A percentile compares a stretch with the other conserved stretches of the same genome.
phyloP scores from a whole-genome alignment of 2,888 invertebrate genomes.

The Calliphora vomitoria region DNA sequence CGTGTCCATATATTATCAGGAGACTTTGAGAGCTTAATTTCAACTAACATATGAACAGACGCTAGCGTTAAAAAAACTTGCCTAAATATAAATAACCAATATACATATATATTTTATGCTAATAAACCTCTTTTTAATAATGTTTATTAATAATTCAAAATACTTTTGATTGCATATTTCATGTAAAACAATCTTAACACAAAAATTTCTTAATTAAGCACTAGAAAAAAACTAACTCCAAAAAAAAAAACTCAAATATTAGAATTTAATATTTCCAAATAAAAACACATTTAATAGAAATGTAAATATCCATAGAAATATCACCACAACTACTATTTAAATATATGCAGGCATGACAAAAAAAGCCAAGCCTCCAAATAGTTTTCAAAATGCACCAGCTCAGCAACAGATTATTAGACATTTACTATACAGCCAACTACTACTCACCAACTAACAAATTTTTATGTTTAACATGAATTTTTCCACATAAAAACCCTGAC shows the following conservation, averaged over 20 bases:
- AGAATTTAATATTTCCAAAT: slow-evolving; percentile 15
- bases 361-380: slow-evolving; percentile 71
- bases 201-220: too few species aligned
- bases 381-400: slow-evolving; percentile 42
- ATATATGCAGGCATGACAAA: slow-evolving; percentile 6
- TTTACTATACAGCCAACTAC: slow-evolving; percentile 43
- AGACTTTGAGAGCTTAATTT: too few species aligned
- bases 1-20: too few species aligned
- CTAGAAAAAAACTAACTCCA: too few species aligned
- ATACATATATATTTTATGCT: too few species aligned
- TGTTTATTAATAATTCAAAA: too few species aligned
- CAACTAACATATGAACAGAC: too few species aligned
- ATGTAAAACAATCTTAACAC: too few species aligned
- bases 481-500: slow-evolving; percentile 35
- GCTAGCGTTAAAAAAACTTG: too few species aligned
- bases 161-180: too few species aligned
- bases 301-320: slow-evolving; percentile 21
- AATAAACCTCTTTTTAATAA: too few species aligned
- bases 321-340: slow-evolving; percentile 51
- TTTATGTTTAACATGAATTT: slow-evolving; percentile 56
- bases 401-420: slow-evolving; percentile 40
- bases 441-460: slow-evolving; percentile 27
- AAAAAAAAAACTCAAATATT: slow-evolving; percentile 1
- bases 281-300: slow-evolving; percentile 17
- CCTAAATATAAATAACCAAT: too few species aligned